Evolutionary conservation across 2,888 invertebrate genomes (phyloP).

Genomic region (Tenthredo scrophulariae): DNA sequence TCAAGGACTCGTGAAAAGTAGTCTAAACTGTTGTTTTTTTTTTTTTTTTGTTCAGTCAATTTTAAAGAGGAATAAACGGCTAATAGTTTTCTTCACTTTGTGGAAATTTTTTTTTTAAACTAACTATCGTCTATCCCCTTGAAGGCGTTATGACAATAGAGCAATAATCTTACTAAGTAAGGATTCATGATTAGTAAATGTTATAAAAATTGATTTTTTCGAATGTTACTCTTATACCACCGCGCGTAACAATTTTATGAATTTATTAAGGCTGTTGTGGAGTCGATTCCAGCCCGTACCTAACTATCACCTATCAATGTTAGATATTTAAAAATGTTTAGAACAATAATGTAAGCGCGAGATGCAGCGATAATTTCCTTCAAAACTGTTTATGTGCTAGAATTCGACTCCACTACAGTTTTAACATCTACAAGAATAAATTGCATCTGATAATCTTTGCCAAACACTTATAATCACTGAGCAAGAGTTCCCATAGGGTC

Average conservation of each 20-base stretch:
- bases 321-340: not conserved
- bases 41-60: not conserved
- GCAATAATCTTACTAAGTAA: not conserved
- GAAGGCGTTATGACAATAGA: not conserved
- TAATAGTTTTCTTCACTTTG: not conserved
- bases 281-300: not conserved
- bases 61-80: not conserved
- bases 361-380: not conserved
- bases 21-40: not conserved
- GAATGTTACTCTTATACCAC: conserved; percentile 45
- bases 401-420: conserved; percentile 6
- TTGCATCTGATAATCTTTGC: conserved; percentile 56
- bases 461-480: conserved; percentile 64
- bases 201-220: conserved; percentile 35
- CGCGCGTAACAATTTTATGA: conserved; percentile 31
- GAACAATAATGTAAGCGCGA: not conserved
- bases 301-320: not conserved
- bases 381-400: not conserved
- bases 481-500: conserved; percentile 96
- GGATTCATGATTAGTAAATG: not conserved
- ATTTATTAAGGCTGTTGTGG: not conserved
- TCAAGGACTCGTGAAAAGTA: not conserved
- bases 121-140: not conserved
- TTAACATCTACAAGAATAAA: conserved; percentile 55
- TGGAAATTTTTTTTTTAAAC: not conserved